phyloP scores from a whole-genome alignment of 2,113 vertebrate genomes.

The Acrocephalus kingi region DNA sequence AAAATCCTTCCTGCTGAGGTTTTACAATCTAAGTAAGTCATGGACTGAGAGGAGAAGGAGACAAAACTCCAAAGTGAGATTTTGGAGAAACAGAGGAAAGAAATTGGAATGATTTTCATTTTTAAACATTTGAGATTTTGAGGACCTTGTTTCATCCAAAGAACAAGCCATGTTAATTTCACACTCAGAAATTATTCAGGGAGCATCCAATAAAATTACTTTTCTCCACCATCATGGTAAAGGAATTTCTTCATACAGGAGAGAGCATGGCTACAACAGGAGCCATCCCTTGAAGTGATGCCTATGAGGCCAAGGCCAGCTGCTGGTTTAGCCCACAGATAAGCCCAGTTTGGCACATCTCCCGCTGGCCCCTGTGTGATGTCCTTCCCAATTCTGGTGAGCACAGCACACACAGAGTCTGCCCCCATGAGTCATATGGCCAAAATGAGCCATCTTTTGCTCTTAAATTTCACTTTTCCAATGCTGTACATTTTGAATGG shows the following conservation, averaged over 20 bases:
- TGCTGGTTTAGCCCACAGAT: not conserved
- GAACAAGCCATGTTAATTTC: not conserved
- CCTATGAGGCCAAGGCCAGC: not conserved
- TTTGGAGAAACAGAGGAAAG: not conserved
- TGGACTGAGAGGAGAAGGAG: not conserved
- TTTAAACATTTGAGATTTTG: not conserved
- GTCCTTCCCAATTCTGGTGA: not conserved
- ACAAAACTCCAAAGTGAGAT: not conserved
- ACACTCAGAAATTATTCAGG: not conserved
- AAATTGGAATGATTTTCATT: not conserved
- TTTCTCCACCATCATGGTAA: not conserved
- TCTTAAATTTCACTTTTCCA: not conserved
- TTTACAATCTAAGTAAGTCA: not conserved
- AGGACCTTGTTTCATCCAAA: not conserved
- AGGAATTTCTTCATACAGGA: not conserved
- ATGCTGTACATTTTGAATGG: not conserved
- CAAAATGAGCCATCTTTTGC: not conserved
- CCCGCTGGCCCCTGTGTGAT: not conserved
- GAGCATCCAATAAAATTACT: not conserved
- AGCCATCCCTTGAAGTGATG: not conserved
- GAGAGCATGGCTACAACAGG: not conserved
- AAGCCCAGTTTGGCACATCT: rapidly evolving
- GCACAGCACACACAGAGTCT: not conserved
- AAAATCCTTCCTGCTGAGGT: not conserved
- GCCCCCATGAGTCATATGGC: not conserved